Evolutionary conservation across 1,140 invertebrate genomes (phyloP).

Genomic region (Calephelis virginiensis): DNA sequence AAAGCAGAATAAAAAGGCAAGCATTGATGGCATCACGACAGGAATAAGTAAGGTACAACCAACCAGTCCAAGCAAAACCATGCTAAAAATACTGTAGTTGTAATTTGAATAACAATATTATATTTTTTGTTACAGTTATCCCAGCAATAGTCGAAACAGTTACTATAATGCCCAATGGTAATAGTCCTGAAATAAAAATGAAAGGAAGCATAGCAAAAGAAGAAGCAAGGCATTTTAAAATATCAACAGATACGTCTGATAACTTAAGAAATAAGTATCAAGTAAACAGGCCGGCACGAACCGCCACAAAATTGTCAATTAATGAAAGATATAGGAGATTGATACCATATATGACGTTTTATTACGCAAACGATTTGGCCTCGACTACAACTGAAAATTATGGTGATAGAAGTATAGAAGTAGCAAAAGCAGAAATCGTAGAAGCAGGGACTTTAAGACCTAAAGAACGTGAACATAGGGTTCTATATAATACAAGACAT

Average conservation of each 20-base stretch:
- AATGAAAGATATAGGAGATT: conserved; percentile 85
- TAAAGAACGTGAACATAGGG: conserved; percentile 49
- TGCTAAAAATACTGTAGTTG: too few species aligned
- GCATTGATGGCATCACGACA: too few species aligned
- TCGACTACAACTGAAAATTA: conserved; percentile 48
- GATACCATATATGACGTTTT: conserved; percentile 90
- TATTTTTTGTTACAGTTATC: conserved; percentile 52
- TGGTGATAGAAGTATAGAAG: conserved; percentile 53
- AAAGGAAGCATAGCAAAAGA: conserved; percentile 51
- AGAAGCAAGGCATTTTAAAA: conserved; percentile 18
- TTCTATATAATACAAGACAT: conserved; percentile 48
- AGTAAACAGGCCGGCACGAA: conserved; percentile 37
- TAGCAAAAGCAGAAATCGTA: conserved; percentile 65
- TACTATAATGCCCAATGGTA: conserved; percentile 71
- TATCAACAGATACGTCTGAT: neutral
- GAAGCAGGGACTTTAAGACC: conserved; percentile 47
- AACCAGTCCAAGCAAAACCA: too few species aligned
- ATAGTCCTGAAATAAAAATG: conserved; percentile 74
- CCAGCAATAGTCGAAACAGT: conserved; percentile 55
- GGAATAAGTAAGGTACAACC: too few species aligned
- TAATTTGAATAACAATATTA: neutral
- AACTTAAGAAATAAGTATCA: conserved; percentile 32
- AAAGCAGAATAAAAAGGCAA: too few species aligned
- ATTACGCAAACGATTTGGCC: conserved; percentile 82
- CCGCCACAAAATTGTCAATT: conserved; percentile 59